These are phyloP conservation scores for Leptobrachium leishanense DNA, from an alignment of 2,113 vertebrate genomes.

Conservation along the genomic window DNA sequence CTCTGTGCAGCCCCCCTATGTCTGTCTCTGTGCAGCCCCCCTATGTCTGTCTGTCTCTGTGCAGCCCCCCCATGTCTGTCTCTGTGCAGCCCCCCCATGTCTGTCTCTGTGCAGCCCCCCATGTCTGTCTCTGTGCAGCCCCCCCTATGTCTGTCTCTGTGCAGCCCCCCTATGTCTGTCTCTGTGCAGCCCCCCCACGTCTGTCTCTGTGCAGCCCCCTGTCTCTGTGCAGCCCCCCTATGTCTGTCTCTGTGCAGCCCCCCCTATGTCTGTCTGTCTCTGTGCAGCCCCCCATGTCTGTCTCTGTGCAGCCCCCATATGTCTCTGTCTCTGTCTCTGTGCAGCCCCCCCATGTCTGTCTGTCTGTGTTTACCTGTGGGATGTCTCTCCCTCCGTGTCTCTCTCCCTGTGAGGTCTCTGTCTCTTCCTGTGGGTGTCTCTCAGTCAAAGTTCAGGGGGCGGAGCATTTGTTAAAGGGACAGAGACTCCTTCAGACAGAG, in stretches of 20 bases:
- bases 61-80: background rate
- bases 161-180: too few relatives aligned
- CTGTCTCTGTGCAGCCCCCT: too few relatives aligned
- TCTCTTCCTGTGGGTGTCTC: conserved; percentile 12
- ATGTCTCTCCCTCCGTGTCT: background rate
- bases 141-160: too few relatives aligned
- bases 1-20: too few relatives aligned
- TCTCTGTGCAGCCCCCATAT: background rate
- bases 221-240: too few relatives aligned
- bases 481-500: background rate
- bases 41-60: too few relatives aligned
- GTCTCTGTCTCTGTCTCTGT: background rate
- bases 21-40: too few relatives aligned
- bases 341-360: background rate
- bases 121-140: too few relatives aligned
- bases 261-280: background rate
- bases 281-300: background rate
- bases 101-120: background rate
- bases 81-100: background rate
- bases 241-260: too few relatives aligned
- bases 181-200: too few relatives aligned
- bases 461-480: conserved; percentile 14
- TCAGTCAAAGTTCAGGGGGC: conserved; percentile 25
- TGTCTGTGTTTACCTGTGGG: background rate
- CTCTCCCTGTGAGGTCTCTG: background rate